These are phyloP conservation scores for Anableps anableps DNA, from an alignment of 2,797 vertebrate species.

Conservation along the genomic window DNA sequence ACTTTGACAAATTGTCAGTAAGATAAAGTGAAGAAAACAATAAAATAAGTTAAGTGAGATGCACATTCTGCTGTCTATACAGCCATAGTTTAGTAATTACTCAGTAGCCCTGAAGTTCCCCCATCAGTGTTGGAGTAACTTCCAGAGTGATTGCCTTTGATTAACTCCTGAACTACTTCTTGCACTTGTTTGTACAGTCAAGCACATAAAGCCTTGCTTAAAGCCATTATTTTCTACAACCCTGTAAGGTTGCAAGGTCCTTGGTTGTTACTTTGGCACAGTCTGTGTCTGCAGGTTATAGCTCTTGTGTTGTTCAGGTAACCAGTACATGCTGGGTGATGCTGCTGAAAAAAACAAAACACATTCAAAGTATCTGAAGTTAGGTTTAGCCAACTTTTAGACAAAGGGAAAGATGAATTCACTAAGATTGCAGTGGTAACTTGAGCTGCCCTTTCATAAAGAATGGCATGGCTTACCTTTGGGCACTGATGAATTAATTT, in stretches of 20 bases:
- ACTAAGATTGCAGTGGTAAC: neutral
- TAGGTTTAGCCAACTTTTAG: constrained; percentile 1
- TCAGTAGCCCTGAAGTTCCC: constrained; percentile 1
- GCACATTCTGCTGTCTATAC: neutral
- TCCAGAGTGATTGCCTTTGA: neutral
- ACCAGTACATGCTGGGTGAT: neutral
- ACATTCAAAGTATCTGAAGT: neutral
- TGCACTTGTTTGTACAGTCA: constrained; percentile 4
- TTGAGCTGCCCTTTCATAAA: neutral
- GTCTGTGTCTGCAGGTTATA: constrained; percentile 2
- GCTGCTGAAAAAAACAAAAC: neutral
- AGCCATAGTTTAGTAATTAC: neutral
- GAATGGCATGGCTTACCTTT: neutral
- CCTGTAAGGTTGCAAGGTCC: neutral
- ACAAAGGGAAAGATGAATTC: neutral
- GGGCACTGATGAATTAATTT: neutral
- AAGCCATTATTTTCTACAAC: constrained; percentile 16
- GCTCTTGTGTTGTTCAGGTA: neutral
- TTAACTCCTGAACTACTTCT: neutral
- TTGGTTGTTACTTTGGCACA: constrained; percentile 9
- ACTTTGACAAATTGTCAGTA: neutral
- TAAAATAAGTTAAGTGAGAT: neutral
- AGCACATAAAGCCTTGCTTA: neutral
- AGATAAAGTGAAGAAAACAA: neutral
- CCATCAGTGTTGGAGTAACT: neutral